Evolutionary conservation across 2,888 invertebrate genomes (phyloP).

Genomic region (Escarpia spicata): DNA sequence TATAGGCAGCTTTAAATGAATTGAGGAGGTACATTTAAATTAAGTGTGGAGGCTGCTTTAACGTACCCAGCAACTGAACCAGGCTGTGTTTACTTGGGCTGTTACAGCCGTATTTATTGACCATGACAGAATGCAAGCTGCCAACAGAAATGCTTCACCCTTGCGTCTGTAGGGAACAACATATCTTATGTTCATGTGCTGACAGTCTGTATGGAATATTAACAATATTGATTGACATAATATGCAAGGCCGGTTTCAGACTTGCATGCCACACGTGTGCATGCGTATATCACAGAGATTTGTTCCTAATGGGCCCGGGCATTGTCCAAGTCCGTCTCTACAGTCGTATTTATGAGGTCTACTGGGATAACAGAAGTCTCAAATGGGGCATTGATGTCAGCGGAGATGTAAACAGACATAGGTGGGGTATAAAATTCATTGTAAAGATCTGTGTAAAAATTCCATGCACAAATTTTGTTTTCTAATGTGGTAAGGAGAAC

Average conservation of each 20-base stretch:
- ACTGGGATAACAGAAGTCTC: background rate
- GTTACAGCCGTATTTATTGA: background rate
- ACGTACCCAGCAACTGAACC: background rate
- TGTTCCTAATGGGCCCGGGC: background rate
- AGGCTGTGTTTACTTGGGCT: background rate
- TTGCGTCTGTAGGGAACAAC: background rate
- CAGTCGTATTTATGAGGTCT: background rate
- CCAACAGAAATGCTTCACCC: background rate
- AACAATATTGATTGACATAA: conserved; percentile 16
- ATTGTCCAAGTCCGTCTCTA: background rate
- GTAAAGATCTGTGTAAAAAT: background rate
- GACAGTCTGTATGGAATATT: background rate
- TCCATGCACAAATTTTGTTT: too few species aligned
- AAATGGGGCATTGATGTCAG: background rate
- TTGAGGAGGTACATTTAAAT: background rate
- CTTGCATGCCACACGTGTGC: background rate
- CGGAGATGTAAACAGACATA: too few species aligned
- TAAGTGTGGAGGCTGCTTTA: background rate
- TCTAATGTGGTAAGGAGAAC: too few species aligned
- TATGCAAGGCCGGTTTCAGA: background rate
- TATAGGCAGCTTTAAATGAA: too few species aligned
- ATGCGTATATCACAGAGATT: background rate
- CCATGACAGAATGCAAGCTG: background rate
- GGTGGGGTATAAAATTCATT: background rate
- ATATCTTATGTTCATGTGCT: background rate